These are phyloP conservation scores for Caracal caracal DNA, from an alignment of 2,113 vertebrate genomes.

Conservation along the genomic window DNA sequence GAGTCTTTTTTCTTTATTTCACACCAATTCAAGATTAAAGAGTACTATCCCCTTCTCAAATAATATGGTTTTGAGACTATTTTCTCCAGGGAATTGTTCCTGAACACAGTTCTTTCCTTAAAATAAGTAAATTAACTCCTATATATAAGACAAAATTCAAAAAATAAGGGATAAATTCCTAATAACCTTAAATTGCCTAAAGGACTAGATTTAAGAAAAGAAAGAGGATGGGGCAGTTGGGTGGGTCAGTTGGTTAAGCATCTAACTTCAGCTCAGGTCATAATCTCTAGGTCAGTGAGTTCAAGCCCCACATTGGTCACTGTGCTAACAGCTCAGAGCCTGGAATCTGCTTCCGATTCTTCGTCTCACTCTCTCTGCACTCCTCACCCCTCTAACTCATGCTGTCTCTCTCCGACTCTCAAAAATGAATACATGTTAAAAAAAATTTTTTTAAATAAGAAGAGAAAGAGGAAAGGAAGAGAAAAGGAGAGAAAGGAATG, in stretches of 20 bases:
- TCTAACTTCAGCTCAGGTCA: too few relatives aligned
- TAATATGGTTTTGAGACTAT: slow-evolving; percentile 21
- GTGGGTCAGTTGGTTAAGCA: too few relatives aligned
- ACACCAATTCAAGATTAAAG: neutral
- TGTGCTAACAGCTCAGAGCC: too few relatives aligned
- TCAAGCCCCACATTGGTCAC: too few relatives aligned
- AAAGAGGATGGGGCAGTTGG: neutral
- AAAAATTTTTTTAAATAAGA: too few relatives aligned
- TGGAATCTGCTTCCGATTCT: too few relatives aligned
- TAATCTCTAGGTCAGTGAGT: too few relatives aligned
- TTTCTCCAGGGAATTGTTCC: neutral
- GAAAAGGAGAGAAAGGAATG: neutral
- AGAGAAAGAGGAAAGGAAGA: neutral
- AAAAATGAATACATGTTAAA: too few relatives aligned
- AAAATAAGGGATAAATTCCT: neutral
- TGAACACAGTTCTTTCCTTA: neutral
- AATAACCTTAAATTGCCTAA: neutral
- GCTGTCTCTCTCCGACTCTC: too few relatives aligned
- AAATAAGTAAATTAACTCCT: slow-evolving; percentile 8
- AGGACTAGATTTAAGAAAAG: neutral
- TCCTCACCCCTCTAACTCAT: too few relatives aligned
- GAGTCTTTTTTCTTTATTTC: neutral
- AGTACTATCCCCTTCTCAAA: neutral
- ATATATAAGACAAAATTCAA: neutral
- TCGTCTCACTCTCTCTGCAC: too few relatives aligned